Conservation (phyloP, 2,797 vertebrate species). For the Nannoperca australis region DNA sequence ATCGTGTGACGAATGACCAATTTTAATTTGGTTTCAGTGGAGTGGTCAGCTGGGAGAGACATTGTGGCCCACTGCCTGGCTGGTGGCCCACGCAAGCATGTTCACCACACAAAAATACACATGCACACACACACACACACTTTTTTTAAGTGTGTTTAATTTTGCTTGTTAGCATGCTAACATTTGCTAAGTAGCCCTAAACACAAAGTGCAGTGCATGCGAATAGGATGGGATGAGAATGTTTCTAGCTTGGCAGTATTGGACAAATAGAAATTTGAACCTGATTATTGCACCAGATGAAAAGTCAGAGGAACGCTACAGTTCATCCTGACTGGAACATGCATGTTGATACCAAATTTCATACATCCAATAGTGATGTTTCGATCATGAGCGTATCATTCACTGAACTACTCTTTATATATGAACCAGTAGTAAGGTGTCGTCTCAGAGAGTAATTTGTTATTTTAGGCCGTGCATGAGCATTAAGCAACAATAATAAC, state of each 20-base stretch:
- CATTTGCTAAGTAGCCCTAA: background rate
- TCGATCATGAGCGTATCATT: too few relatives aligned
- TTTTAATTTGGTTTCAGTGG: conserved; percentile 63
- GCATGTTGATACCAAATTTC: background rate
- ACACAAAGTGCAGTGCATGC: background rate
- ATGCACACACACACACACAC: background rate
- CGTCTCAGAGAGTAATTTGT: too few relatives aligned
- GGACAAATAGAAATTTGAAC: background rate
- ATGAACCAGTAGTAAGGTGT: too few relatives aligned
- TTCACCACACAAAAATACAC: background rate
- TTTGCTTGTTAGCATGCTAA: too few relatives aligned
- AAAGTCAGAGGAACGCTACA: background rate
- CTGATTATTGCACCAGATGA: background rate
- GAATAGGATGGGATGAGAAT: background rate
- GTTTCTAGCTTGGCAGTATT: background rate
- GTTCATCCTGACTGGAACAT: background rate
- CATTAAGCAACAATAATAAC: too few relatives aligned
- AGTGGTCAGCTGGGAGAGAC: conserved; percentile 58
- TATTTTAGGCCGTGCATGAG: too few relatives aligned
- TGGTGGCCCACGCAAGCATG: conserved; percentile 4
- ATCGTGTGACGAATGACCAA: conserved; percentile 64
- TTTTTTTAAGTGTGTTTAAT: background rate
- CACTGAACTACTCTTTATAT: too few relatives aligned
- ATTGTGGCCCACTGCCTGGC: conserved; percentile 23
- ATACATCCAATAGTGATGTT: too few relatives aligned